A percentile compares a stretch with the other conserved stretches of the same genome.
Conservation (phyloP, 2,888 invertebrate genomes). For the Alcis repandata region DNA sequence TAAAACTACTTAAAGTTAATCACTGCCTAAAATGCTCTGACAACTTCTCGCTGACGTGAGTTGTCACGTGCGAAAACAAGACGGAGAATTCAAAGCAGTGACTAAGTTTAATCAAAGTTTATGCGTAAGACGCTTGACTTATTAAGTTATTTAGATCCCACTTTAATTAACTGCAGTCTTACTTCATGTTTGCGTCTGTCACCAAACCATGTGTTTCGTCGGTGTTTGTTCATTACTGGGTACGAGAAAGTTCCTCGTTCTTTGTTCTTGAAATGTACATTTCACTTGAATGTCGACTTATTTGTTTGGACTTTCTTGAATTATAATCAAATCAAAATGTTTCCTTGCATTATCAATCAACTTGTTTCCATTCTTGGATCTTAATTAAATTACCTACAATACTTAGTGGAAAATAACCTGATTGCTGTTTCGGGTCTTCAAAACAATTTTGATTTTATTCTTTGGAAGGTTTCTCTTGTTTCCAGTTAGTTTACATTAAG, state of each 20-base stretch:
- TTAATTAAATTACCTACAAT: constrained; percentile 12
- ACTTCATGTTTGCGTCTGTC: not conserved
- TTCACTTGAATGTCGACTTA: not conserved
- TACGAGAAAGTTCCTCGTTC: not conserved
- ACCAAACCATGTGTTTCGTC: too few relatives aligned
- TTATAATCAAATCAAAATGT: not conserved
- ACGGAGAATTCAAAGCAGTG: too few relatives aligned
- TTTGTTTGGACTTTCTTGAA: not conserved
- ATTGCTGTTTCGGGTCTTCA: constrained; percentile 30
- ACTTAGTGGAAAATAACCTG: constrained; percentile 32
- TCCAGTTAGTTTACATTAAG: constrained; percentile 52
- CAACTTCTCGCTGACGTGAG: too few relatives aligned
- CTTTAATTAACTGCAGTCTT: not conserved
- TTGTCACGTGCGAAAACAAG: too few relatives aligned
- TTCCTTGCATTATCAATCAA: too few relatives aligned
- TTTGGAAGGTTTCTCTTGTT: constrained; percentile 57
- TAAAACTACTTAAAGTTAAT: too few relatives aligned
- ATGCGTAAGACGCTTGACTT: too few relatives aligned
- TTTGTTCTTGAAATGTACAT: not conserved
- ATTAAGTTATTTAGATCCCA: not conserved
- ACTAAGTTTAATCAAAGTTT: too few relatives aligned
- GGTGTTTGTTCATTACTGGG: too few relatives aligned
- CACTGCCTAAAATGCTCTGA: too few relatives aligned
- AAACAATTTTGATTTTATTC: constrained; percentile 52
- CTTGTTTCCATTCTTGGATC: constrained; percentile 4